Evolutionary conservation across 2,888 invertebrate genomes (phyloP).

Genomic region (Sisyra nigra): DNA sequence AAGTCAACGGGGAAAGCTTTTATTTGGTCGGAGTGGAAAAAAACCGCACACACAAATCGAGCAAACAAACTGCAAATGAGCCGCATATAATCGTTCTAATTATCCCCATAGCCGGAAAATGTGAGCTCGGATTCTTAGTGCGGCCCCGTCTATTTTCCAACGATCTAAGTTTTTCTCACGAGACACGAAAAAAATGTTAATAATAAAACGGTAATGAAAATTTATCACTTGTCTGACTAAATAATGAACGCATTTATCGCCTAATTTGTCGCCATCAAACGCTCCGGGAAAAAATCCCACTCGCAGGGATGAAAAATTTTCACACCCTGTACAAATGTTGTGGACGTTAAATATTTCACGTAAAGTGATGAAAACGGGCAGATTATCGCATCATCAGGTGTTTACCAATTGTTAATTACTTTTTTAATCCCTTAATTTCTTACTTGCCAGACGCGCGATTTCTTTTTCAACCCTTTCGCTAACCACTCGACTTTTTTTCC

Average conservation of each 20-base stretch:
- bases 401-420: constrained; percentile 8
- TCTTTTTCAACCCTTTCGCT: neutral
- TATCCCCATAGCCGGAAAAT: neutral
- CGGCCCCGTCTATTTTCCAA: too few species aligned
- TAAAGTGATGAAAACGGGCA: constrained; percentile 3
- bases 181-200: too few species aligned
- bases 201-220: too few species aligned
- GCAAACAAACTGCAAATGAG: constrained; percentile 5
- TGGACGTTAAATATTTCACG: neutral
- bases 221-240: too few species aligned
- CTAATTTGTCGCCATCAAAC: too few species aligned
- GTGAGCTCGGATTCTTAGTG: neutral
- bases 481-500: too few species aligned
- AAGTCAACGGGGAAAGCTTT: too few species aligned
- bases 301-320: too few species aligned
- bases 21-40: neutral
- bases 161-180: too few species aligned
- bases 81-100: constrained; percentile 4
- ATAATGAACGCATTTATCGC: too few species aligned
- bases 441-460: constrained; percentile 6
- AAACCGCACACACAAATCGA: neutral
- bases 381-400: constrained; percentile 8
- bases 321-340: neutral
- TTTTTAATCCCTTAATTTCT: constrained; percentile 10
- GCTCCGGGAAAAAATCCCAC: too few species aligned